Conservation (phyloP, 2,888 invertebrate species). For the Drosophila borborema region DNA sequence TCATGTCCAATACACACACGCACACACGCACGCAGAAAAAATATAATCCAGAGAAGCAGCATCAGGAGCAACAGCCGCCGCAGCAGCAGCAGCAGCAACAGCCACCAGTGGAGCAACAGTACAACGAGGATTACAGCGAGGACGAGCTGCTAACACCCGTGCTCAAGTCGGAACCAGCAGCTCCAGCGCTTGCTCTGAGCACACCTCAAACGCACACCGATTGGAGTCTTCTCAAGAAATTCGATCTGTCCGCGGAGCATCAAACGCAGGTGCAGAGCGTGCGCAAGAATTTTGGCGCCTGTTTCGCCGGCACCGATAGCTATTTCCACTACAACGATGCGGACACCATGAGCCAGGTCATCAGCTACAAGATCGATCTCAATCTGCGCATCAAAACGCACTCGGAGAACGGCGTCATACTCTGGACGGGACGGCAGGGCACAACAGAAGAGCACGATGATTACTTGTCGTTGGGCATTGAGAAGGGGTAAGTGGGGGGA, state of each 20-base stretch:
- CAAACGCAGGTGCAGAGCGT: conserved; percentile 76
- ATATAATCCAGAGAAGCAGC: conserved; percentile 2
- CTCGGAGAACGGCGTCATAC: conserved; percentile 90
- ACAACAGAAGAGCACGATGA: conserved; percentile 87
- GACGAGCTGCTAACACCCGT: conserved; percentile 70
- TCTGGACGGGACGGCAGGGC: conserved; percentile 92
- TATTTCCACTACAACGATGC: conserved; percentile 95
- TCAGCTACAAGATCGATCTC: conserved; percentile 94
- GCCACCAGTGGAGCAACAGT: conserved; percentile 21
- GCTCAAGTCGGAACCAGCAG: conserved; percentile 34
- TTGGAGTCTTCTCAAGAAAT: conserved; percentile 81
- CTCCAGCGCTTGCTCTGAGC: conserved; percentile 23
- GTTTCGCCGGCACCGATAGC: conserved; percentile 93
- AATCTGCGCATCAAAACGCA: conserved; percentile 94
- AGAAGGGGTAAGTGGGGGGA: conserved; percentile 87
- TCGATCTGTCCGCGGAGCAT: conserved; percentile 79
- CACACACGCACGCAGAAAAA: conserved; percentile 21
- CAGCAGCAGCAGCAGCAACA: conserved; percentile 14
- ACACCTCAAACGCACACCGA: conserved; percentile 80
- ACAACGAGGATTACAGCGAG: conserved; percentile 58
- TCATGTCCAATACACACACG: conserved; percentile 82
- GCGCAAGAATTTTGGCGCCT: conserved; percentile 87
- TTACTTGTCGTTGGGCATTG: conserved; percentile 94
- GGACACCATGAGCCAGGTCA: conserved; percentile 93
- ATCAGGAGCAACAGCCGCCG: conserved; percentile 6